These are phyloP conservation scores for Cynopterus brachyotis DNA, from an alignment of 2,113 vertebrate genomes.

Conservation along the genomic window DNA sequence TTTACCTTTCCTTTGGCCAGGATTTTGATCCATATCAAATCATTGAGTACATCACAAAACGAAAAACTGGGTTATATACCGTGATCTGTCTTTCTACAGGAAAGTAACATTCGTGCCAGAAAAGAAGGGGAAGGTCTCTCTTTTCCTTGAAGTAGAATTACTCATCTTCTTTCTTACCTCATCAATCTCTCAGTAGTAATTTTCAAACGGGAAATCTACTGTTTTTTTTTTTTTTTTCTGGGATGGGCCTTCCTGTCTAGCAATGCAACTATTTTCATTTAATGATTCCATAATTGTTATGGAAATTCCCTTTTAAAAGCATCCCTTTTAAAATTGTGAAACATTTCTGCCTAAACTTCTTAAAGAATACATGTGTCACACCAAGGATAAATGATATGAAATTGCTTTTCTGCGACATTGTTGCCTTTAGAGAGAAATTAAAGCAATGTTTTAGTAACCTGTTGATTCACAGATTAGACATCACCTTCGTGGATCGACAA, in stretches of 20 bases:
- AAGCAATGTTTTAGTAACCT: background rate
- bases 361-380: background rate
- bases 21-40: background rate
- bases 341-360: background rate
- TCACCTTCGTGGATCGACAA: background rate
- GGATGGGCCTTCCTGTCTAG: constrained; percentile 77
- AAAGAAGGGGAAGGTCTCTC: background rate
- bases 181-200: background rate
- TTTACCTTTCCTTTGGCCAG: background rate
- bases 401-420: background rate
- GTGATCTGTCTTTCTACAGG: background rate
- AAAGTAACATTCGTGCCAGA: background rate
- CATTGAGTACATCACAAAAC: background rate
- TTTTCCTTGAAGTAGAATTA: background rate
- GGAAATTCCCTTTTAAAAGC: constrained; percentile 70
- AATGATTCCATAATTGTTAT: constrained; percentile 65
- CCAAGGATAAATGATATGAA: background rate
- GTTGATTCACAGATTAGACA: background rate
- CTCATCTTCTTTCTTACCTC: constrained; percentile 56
- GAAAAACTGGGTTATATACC: background rate
- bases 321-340: constrained; percentile 28
- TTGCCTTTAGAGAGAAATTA: background rate
- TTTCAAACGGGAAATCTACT: constrained; percentile 62
- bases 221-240: background rate
- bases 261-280: constrained; percentile 56